Evolutionary conservation across 2,113 vertebrate genomes (phyloP), one percentile per base, ranked within the genome.

Genomic region (Oxyruncus cristatus): DNA sequence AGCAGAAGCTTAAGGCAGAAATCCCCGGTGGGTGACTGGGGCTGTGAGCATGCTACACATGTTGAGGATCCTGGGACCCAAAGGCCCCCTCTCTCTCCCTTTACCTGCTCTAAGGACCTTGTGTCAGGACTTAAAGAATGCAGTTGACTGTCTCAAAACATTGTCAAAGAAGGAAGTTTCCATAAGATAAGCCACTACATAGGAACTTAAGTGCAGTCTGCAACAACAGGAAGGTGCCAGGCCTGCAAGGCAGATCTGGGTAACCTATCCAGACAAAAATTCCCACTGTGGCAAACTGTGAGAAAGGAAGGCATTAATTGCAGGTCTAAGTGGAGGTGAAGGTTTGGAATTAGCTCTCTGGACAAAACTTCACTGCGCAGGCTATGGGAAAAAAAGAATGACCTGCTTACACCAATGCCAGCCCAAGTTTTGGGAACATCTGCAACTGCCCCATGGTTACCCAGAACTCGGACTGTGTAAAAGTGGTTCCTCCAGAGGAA

Each of bases 1-100:
- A 53, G 9, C 13, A 58, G 20, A 67, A 67, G 7, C 8, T 63
- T 32, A 50, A 32, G 46, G 20, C 24, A 68, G 52, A 68, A 93
- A 35, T 4, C 1, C 3, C 13, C 12, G 2, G 6, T 0, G 0
- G 6, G 2, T 19, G 21, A 9, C 5, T 28, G 35, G 32, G 8
- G 19, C 9, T 52, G 13, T 79, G 19, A 85, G 12, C 7, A 33
- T 2, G 9, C 4, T 35, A 18, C 8, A 59, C 3, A 1, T 12
- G 82, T 72, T 33, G 4, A 72, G 42, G 23, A 72, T 30, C 30
- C 20, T 37, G 32, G 8, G 6, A 53, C 5, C 7, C 8, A 67
- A 81, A 62, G 2, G 12, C 12, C 8, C 5, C 16, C 16, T 18
- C n/a, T 52, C 21, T 71, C 22, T 55, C 6, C 16, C 28, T 53